Conservation (phyloP, 2,113 vertebrate genomes). For the Lophius piscatorius region DNA sequence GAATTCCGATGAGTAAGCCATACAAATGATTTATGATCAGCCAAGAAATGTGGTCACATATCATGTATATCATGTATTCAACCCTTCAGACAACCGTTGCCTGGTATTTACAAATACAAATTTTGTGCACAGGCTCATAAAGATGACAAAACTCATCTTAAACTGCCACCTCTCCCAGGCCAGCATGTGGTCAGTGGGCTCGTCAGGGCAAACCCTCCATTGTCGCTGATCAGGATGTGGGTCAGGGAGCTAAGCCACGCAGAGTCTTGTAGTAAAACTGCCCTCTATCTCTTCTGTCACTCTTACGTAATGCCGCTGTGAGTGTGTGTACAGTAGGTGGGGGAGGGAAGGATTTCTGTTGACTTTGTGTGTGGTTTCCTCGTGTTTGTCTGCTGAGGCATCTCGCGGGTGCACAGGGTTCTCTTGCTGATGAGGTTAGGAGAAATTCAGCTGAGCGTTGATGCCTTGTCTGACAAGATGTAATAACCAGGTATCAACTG, state of each 20-base stretch:
- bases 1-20: no score
- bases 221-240: conserved; percentile 66
- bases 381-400: conserved; percentile 46
- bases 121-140: no score
- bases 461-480: no score
- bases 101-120: no score
- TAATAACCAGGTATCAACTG: no score
- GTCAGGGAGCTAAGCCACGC: conserved; percentile 72
- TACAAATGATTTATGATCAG: no score
- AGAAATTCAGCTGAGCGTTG: no score
- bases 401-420: no score
- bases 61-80: no score
- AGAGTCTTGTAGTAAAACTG: conserved; percentile 73
- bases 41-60: no score
- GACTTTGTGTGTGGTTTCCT: conserved; percentile 47
- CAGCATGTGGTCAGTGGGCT: conserved; percentile 34
- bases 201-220: conserved; percentile 7
- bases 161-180: conserved; percentile 3
- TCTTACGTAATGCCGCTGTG: conserved; percentile 70
- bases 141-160: background rate
- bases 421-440: no score
- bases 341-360: conserved; percentile 43
- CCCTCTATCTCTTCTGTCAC: conserved; percentile 70
- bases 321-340: conserved; percentile 55
- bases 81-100: no score